Evolutionary conservation across 2,888 invertebrate species (phyloP), one percentile per base, ranked within the genome.

Genomic region (Cheilosia scutellata): DNA sequence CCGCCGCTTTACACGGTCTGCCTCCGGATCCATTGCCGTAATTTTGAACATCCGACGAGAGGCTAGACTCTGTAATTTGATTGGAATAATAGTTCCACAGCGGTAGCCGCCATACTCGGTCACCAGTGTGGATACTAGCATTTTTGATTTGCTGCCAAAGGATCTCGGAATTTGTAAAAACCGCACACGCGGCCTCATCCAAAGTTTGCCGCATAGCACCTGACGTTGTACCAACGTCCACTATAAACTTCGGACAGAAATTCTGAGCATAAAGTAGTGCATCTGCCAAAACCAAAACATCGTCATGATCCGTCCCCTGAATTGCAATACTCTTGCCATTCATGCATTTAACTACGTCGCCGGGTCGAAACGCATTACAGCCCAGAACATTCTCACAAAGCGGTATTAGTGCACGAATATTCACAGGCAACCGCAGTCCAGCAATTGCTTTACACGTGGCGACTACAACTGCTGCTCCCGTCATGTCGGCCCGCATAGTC

Each of bases 21-120:
- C 94, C 94, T 60, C 92, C 93, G 16, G 89, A 88, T 11, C 93
- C 91, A 4, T 88, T 88, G 6, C 94, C 95, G 37, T 93, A 93
- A 87, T 95, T 95, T 66, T 91, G 90, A 4, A 91, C 89, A 88
- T 91, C 92, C 6, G 89, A 88, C 94, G 93, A 80, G n/a, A 47
- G 44, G n/a, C 47, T 55, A 2, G 51, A 9, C 0, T 88, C 37
- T 0, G 89, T 89, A 0, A 95, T 82, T 93, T 95, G 93, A 53
- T 94, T 94, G 53, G 94, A 94, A 91, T 95, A 97, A 90, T 95
- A 95, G 60, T 94, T 93, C 95, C 96, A 97, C 20, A 97, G 91
- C 0, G 97, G 97, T 94, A 97, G 95, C 76, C 96, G 93, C 96
- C 96, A 97, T 1, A 97, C 94, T 42, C 97, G 92, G 90, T 97